Percentiles rank a stretch among this genome's conserved stretches.
phyloP scores from a whole-genome alignment of 1,140 invertebrate species.

The Nymphalis io region DNA sequence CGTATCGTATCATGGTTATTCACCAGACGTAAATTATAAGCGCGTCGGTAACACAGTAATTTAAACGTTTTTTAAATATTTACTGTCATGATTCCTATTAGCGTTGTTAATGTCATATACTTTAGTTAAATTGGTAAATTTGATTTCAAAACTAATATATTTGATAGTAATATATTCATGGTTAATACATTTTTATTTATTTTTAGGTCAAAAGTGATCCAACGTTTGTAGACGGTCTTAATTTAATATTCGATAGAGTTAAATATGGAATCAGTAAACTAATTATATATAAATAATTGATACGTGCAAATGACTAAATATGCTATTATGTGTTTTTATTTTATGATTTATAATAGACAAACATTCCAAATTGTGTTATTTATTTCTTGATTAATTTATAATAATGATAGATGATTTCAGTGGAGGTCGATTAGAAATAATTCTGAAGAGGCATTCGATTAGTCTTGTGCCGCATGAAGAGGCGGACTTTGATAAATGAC shows the following conservation, averaged over 20 bases:
- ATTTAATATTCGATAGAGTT: slow-evolving; percentile 36
- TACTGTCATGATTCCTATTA: slow-evolving; percentile 24
- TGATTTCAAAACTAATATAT: not conserved
- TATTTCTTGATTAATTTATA: slow-evolving; percentile 9
- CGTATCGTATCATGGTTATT: slow-evolving; percentile 4
- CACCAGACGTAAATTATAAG: slow-evolving; percentile 17
- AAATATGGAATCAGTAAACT: slow-evolving; percentile 39
- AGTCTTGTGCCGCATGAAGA: slow-evolving; percentile 11
- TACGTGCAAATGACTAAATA: slow-evolving; percentile 12
- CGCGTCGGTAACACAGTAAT: slow-evolving; percentile 10
- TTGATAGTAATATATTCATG: not conserved
- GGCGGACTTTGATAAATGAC: slow-evolving; percentile 70
- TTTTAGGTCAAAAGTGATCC: slow-evolving; percentile 40
- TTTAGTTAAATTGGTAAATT: slow-evolving; percentile 18
- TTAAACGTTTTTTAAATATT: slow-evolving; percentile 14
- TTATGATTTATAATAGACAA: not conserved
- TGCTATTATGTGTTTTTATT: not conserved
- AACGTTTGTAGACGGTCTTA: slow-evolving; percentile 26
- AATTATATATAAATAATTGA: too few relatives aligned
- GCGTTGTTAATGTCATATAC: slow-evolving; percentile 14
- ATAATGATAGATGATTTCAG: slow-evolving; percentile 19
- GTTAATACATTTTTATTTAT: not conserved
- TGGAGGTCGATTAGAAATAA: slow-evolving; percentile 13
- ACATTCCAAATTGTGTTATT: not conserved
- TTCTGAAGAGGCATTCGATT: slow-evolving; percentile 18